phyloP scores from a whole-genome alignment of 1,140 invertebrate species.

The Parapsyche elsis region DNA sequence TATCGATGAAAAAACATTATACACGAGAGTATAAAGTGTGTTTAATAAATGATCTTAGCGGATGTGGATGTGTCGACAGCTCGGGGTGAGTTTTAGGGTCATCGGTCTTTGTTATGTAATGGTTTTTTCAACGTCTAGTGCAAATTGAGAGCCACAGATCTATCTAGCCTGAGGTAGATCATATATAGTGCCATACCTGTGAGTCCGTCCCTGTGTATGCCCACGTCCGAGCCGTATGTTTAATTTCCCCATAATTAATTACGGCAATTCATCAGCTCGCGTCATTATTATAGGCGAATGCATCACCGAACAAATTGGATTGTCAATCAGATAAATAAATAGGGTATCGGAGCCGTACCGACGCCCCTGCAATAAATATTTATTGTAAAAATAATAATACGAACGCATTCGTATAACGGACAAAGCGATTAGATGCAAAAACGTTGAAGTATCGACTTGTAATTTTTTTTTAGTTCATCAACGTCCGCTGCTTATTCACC shows the following conservation, averaged over 20 bases:
- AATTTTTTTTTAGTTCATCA: too few species aligned
- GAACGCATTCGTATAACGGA: too few species aligned
- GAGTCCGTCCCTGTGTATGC: conserved; percentile 18
- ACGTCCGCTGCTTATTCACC: too few species aligned
- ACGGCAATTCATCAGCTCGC: conserved; percentile 53
- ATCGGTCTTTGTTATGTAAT: background rate
- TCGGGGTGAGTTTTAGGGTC: background rate
- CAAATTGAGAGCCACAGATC: too few species aligned
- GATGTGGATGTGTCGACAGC: background rate
- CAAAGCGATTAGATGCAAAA: too few species aligned
- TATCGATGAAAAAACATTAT: too few species aligned
- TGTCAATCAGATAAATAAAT: conserved; percentile 57
- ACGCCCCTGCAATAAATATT: background rate
- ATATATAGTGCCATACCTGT: background rate
- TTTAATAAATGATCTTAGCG: too few species aligned
- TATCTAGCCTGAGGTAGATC: too few species aligned
- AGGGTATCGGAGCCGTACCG: conserved; percentile 37
- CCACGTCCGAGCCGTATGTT: conserved; percentile 47
- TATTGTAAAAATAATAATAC: too few species aligned
- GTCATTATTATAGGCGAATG: conserved; percentile 53
- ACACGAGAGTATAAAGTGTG: too few species aligned
- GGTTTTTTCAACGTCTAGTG: too few species aligned
- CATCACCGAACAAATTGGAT: conserved; percentile 54
- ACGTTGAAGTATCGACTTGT: too few species aligned
- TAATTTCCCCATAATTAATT: conserved; percentile 56